Evolutionary conservation across 2,797 vertebrate genomes (phyloP).

Genomic region (Malurus leucopterus): DNA sequence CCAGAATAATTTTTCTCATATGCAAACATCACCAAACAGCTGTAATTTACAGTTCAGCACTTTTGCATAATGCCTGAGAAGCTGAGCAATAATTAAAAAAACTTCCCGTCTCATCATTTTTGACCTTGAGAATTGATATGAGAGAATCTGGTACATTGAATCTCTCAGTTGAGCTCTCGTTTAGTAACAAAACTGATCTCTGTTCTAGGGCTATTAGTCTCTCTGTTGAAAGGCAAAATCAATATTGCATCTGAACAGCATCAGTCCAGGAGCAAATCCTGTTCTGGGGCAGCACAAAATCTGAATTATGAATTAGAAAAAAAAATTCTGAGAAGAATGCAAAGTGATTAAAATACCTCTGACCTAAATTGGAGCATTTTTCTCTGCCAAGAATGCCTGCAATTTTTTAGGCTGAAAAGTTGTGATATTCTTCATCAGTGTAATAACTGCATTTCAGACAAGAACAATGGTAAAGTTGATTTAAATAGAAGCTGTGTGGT

Average conservation of each 20-base stretch:
- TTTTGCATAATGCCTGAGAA: neutral
- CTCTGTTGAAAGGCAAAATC: neutral
- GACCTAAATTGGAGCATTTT: neutral
- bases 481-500: neutral
- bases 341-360: neutral
- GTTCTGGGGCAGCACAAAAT: neutral
- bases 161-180: neutral
- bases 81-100: constrained; percentile 4
- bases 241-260: neutral
- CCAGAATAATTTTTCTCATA: constrained; percentile 2
- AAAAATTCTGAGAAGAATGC: neutral
- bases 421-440: neutral
- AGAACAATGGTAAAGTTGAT: neutral
- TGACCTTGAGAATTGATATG: neutral
- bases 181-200: neutral
- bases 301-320: neutral
- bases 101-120: neutral
- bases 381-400: neutral
- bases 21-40: neutral
- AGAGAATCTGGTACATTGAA: neutral
- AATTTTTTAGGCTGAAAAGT: neutral
- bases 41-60: neutral
- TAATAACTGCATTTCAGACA: neutral
- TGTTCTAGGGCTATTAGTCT: neutral
- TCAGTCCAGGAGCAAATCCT: neutral